phyloP scores from a whole-genome alignment of 2,888 invertebrate genomes.

The Anoncus sp. region DNA sequence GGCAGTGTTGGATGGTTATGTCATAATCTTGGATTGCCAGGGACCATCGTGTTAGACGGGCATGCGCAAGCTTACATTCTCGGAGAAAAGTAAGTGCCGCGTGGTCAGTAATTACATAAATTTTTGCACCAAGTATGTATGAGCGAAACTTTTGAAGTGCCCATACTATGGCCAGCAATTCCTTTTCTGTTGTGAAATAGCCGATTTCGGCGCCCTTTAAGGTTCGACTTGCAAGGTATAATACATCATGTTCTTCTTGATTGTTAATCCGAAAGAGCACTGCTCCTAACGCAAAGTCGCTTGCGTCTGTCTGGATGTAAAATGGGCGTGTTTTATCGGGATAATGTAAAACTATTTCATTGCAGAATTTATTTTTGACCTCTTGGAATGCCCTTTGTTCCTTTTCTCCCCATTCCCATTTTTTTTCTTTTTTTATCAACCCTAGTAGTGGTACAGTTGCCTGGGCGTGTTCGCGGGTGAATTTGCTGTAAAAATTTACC shows the following conservation, averaged over 20 bases:
- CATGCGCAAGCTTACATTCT: no score
- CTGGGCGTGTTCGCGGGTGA: neutral
- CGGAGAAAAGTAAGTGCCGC: no score
- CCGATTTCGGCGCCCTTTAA: no score
- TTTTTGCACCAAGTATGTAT: constrained; percentile 62
- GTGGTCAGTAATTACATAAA: no score
- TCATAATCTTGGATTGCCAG: no score
- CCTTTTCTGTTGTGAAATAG: constrained; percentile 55
- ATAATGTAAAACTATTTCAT: neutral
- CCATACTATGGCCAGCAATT: constrained; percentile 42
- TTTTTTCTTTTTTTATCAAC: neutral
- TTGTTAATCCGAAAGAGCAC: neutral
- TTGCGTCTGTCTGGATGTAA: constrained; percentile 17
- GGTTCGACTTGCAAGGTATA: constrained; percentile 5
- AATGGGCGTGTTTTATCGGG: neutral
- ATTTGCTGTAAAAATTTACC: constrained; percentile 15
- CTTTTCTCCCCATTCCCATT: constrained; percentile 2
- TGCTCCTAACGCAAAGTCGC: constrained; percentile 20
- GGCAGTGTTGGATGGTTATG: no score
- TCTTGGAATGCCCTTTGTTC: constrained; percentile 1
- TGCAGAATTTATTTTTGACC: neutral
- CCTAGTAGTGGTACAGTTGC: neutral
- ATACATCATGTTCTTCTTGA: neutral
- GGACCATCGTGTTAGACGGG: no score
- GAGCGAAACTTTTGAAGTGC: no score